These are phyloP conservation scores for Gambusia holbrooki DNA, from an alignment of 2,113 vertebrate species.

Conservation along the genomic window DNA sequence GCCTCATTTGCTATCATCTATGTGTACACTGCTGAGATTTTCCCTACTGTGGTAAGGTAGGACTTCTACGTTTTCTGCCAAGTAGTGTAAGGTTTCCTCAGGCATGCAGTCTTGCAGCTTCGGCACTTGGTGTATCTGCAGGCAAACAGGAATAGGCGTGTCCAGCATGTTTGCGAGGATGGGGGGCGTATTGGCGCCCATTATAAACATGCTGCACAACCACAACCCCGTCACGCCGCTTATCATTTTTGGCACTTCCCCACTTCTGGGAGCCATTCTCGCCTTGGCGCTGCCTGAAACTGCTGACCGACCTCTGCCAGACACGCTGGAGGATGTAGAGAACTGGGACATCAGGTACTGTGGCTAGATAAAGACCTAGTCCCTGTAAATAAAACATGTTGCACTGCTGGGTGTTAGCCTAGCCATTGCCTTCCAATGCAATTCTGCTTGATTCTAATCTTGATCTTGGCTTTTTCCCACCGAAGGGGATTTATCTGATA, in stretches of 20 bases:
- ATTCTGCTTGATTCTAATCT: too few relatives aligned
- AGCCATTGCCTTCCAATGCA: too few relatives aligned
- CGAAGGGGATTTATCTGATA: too few relatives aligned
- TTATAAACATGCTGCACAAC: slow-evolving; percentile 77
- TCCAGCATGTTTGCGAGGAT: slow-evolving; percentile 80
- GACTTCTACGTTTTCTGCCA: not conserved
- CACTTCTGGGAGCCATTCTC: slow-evolving; percentile 77
- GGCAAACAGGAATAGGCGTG: slow-evolving; percentile 86
- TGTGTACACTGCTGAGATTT: slow-evolving; percentile 84
- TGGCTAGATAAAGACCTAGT: too few relatives aligned
- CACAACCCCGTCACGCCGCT: slow-evolving; percentile 66
- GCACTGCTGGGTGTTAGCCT: too few relatives aligned
- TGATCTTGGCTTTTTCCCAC: too few relatives aligned
- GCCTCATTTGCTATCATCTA: slow-evolving; percentile 84
- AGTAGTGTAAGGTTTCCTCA: not conserved
- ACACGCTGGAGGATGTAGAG: slow-evolving; percentile 82
- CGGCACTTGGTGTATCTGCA: slow-evolving; percentile 31
- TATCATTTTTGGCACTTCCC: slow-evolving; percentile 75
- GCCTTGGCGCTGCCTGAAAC: slow-evolving; percentile 83
- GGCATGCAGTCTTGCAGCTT: not conserved
- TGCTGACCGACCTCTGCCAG: slow-evolving; percentile 75
- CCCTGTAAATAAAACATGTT: too few relatives aligned
- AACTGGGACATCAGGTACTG: slow-evolving; percentile 65
- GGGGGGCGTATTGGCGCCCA: slow-evolving; percentile 81
- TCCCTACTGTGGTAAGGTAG: slow-evolving; percentile 86